phyloP scores from a whole-genome alignment of 2,113 vertebrate genomes.

The Furnarius figulus region DNA sequence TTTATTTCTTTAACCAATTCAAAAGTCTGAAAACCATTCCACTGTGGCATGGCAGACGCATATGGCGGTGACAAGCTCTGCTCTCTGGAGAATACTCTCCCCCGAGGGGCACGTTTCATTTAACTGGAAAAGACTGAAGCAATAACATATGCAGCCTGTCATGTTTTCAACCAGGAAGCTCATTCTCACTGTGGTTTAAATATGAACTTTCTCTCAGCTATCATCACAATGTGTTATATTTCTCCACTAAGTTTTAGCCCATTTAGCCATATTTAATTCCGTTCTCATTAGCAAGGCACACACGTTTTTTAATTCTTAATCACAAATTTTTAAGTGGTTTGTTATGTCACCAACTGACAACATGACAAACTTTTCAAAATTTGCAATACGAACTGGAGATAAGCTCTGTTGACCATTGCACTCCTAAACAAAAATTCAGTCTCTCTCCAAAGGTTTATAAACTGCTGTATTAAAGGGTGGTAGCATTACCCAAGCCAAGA shows the following conservation, averaged over 20 bases:
- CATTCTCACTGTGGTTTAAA: not conserved
- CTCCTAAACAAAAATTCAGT: not conserved
- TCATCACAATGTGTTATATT: not conserved
- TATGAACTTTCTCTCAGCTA: not conserved
- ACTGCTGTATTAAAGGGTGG: not conserved
- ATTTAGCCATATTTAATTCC: not conserved
- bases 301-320: not conserved
- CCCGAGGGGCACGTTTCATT: not conserved
- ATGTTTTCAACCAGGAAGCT: not conserved
- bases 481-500: not conserved
- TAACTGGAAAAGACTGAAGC: slow-evolving; percentile 21
- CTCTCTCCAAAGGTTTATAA: not conserved
- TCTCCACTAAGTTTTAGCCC: not conserved
- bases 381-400: not conserved
- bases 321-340: not conserved
- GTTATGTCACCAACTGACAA: not conserved
- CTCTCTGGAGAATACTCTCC: not conserved
- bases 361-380: not conserved
- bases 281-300: not conserved
- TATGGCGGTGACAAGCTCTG: not conserved
- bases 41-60: not conserved
- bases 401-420: not conserved
- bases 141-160: not conserved
- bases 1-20: not conserved
- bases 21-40: not conserved